phyloP scores from a whole-genome alignment of 2,797 vertebrate genomes.

The Danio kyathit region DNA sequence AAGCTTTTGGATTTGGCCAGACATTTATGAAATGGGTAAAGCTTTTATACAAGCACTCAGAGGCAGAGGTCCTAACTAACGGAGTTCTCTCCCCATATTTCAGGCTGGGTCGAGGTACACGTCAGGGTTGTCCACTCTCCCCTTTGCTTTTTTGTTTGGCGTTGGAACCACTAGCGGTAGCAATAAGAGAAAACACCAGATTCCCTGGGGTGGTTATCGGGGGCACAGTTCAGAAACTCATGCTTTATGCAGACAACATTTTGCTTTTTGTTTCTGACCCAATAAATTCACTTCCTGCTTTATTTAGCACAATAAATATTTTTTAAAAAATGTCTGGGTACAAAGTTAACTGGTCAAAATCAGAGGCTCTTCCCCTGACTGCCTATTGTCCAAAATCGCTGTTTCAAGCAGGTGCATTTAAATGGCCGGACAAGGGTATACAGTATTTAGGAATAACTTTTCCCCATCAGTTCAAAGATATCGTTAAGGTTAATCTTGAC shows the following conservation, averaged over 20 bases:
- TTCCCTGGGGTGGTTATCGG: neutral
- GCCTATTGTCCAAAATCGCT: slow-evolving; percentile 22
- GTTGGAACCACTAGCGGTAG: neutral
- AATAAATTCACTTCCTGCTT: neutral
- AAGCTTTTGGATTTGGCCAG: no score
- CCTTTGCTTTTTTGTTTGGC: neutral
- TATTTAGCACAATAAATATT: slow-evolving; percentile 15
- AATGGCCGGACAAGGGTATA: no score
- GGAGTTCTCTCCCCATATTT: slow-evolving; percentile 11
- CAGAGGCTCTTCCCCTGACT: slow-evolving; percentile 34
- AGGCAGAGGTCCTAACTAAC: slow-evolving; percentile 35
- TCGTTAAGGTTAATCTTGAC: no score
- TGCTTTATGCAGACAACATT: slow-evolving; percentile 31
- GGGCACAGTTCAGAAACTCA: slow-evolving; percentile 15
- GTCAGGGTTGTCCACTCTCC: neutral
- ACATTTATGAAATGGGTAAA: slow-evolving; percentile 33
- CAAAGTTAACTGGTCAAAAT: slow-evolving; percentile 32
- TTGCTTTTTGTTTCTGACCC: slow-evolving; percentile 41
- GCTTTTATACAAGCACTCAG: slow-evolving; percentile 27
- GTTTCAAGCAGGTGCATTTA: no score
- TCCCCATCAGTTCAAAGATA: no score
- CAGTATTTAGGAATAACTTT: no score
- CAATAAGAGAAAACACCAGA: neutral
- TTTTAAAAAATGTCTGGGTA: slow-evolving; percentile 39
- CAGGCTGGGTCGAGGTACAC: neutral